A percentile compares a stretch with the other conserved stretches of the same genome.
Evolutionary conservation across 2,888 invertebrate species (phyloP).

Genomic region (Rhopalosiphum nymphaeae): DNA sequence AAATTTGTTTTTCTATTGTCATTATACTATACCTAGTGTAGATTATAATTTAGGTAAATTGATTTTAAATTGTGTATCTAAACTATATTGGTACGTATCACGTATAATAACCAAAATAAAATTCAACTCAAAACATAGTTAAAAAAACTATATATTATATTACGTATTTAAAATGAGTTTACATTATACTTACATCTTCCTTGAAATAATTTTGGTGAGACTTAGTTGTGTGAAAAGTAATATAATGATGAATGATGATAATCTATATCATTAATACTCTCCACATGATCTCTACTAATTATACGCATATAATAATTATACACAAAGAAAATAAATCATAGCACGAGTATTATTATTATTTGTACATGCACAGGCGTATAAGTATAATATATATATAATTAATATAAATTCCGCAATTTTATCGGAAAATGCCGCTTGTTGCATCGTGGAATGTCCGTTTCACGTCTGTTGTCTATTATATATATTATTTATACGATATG

Average conservation of each 20-base stretch:
- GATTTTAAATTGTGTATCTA: too few relatives aligned
- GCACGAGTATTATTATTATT: neutral
- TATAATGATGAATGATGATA: neutral
- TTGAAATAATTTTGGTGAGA: neutral
- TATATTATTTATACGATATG: neutral
- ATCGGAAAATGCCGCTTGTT: neutral
- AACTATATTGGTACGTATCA: too few relatives aligned
- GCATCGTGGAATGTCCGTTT: neutral
- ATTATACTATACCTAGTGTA: too few relatives aligned
- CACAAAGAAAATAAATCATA: neutral
- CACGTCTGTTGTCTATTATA: neutral
- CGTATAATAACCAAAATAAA: too few relatives aligned
- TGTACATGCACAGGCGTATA: neutral
- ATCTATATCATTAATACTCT: neutral
- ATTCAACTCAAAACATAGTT: too few relatives aligned
- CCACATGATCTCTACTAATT: neutral
- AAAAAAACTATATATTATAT: too few relatives aligned
- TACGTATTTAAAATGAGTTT: neutral
- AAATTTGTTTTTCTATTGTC: too few relatives aligned
- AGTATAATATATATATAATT: neutral
- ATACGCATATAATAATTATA: neutral
- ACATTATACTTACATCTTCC: too few relatives aligned
- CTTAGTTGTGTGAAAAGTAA: neutral
- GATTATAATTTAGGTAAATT: too few relatives aligned
- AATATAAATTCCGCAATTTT: neutral